Percentiles rank a stretch among this genome's conserved stretches.
Evolutionary conservation across 2,888 invertebrate species (phyloP).

Genomic region (Fragum fragum): DNA sequence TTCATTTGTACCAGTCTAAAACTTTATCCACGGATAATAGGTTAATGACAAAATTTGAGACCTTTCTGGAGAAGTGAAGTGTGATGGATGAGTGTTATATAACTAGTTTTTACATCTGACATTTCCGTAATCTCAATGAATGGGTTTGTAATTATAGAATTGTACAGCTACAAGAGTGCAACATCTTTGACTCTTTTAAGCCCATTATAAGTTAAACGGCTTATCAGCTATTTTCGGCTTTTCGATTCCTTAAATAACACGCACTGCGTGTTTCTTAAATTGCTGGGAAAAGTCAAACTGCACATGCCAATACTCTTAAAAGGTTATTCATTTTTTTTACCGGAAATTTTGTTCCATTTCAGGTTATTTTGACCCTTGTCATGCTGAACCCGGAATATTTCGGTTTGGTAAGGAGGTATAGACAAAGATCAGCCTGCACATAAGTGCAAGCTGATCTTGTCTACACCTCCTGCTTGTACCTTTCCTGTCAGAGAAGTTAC

Average conservation of each 20-base stretch:
- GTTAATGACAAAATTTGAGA: too few relatives aligned
- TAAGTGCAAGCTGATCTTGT: too few relatives aligned
- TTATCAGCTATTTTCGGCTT: background rate
- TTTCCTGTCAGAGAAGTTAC: too few relatives aligned
- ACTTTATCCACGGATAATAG: too few relatives aligned
- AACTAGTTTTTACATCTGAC: constrained; percentile 1
- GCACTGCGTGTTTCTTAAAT: background rate
- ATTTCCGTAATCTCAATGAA: background rate
- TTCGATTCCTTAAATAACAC: background rate
- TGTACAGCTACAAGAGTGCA: background rate
- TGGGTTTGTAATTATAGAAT: background rate
- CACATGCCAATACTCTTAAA: background rate
- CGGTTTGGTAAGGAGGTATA: too few relatives aligned
- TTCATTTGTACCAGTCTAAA: too few relatives aligned
- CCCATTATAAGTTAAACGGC: background rate
- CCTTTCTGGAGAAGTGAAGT: constrained; percentile 1
- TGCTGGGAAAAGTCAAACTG: background rate
- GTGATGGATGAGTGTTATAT: background rate
- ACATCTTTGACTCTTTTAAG: background rate
- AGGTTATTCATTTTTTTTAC: too few relatives aligned
- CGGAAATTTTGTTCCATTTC: too few relatives aligned
- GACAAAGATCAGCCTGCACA: too few relatives aligned
- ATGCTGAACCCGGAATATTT: too few relatives aligned
- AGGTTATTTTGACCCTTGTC: too few relatives aligned
- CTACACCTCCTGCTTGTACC: too few relatives aligned